phyloP scores from a whole-genome alignment of 2,888 invertebrate species.

The Pogonocherus hispidulus region DNA sequence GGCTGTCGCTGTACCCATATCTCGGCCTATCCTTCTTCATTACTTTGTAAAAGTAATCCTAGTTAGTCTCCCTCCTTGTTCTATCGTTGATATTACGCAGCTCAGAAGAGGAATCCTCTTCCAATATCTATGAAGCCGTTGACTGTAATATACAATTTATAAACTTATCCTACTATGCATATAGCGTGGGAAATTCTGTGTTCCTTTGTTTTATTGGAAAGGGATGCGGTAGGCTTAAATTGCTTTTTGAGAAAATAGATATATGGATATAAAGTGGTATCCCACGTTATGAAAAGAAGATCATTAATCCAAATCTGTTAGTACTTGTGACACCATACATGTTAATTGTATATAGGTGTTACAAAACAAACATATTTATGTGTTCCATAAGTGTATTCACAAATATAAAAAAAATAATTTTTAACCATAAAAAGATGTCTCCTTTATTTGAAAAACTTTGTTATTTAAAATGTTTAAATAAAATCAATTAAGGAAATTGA shows the following conservation, averaged over 20 bases:
- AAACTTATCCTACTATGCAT: neutral
- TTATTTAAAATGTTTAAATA: no score
- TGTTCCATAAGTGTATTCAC: no score
- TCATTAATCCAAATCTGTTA: no score
- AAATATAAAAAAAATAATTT: no score
- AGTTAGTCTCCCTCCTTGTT: slow-evolving; percentile 50
- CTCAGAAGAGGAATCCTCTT: slow-evolving; percentile 47
- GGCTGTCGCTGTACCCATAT: slow-evolving; percentile 64
- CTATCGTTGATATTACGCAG: slow-evolving; percentile 51
- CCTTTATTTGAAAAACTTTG: no score
- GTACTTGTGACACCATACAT: no score
- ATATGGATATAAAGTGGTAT: neutral
- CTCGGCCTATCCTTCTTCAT: slow-evolving; percentile 64
- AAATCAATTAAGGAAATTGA: no score
- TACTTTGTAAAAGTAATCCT: slow-evolving; percentile 54
- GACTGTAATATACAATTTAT: slow-evolving; percentile 23
- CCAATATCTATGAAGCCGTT: slow-evolving; percentile 35
- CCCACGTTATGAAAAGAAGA: no score
- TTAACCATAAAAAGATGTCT: no score
- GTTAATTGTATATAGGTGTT: no score
- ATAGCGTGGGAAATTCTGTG: neutral
- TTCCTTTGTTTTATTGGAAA: slow-evolving; percentile 19
- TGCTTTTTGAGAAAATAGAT: neutral
- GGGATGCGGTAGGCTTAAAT: neutral
- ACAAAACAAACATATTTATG: no score